Evolutionary conservation across 2,797 vertebrate genomes (phyloP).

Genomic region (Propithecus perrieri): DNA sequence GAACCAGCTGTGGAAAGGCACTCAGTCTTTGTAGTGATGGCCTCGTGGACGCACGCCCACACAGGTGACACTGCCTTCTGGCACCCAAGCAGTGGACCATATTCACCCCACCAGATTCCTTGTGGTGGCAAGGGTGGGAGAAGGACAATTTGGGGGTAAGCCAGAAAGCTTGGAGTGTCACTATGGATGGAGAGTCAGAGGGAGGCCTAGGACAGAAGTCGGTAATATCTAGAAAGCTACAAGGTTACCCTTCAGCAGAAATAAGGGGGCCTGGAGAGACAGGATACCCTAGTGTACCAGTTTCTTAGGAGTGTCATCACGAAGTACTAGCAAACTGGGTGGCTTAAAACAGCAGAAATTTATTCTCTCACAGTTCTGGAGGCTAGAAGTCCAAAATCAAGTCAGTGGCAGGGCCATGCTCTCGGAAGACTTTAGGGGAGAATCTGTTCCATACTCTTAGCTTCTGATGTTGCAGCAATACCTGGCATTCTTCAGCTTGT

Average conservation of each 20-base stretch:
- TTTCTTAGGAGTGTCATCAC: neutral
- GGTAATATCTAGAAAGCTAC: neutral
- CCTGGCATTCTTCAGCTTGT: neutral
- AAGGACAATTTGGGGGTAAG: neutral
- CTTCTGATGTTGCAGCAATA: neutral
- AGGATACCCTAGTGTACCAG: neutral
- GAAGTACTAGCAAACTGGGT: neutral
- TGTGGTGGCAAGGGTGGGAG: neutral
- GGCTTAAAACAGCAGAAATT: neutral
- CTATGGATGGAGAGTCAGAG: neutral
- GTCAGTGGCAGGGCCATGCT: neutral
- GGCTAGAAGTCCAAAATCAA: neutral
- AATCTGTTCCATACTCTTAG: neutral
- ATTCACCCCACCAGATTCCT: neutral
- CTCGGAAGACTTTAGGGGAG: neutral
- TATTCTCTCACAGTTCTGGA: neutral
- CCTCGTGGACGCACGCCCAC: neutral
- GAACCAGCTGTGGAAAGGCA: neutral
- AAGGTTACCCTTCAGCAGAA: neutral
- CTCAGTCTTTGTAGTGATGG: neutral
- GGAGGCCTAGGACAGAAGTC: neutral
- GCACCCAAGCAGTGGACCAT: neutral
- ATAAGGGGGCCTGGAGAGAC: neutral
- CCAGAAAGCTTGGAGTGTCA: neutral
- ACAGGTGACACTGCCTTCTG: neutral